A percentile compares a stretch with the other conserved stretches of the same genome.
These are phyloP conservation scores for Rhinolophus ferrumequinum DNA, from an alignment of 2,113 vertebrate species.

Conservation along the genomic window DNA sequence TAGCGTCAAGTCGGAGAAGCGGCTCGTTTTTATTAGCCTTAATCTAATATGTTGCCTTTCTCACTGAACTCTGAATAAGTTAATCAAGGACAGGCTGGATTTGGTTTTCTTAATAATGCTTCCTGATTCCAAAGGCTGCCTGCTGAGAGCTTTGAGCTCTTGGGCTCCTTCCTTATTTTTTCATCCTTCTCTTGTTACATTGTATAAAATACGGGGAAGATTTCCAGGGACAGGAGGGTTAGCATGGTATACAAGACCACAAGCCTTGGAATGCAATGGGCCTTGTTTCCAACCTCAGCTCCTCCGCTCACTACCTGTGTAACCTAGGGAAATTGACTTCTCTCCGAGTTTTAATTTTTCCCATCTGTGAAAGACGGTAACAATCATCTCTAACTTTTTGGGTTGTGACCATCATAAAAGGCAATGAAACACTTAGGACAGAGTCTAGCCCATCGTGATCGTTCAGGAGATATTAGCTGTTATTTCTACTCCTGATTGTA, in stretches of 20 bases:
- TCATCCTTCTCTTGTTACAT: neutral
- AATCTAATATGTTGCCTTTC: constrained; percentile 52
- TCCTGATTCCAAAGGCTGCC: constrained; percentile 12
- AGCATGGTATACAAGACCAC: neutral
- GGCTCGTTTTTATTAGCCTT: neutral
- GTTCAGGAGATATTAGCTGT: neutral
- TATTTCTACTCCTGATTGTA: neutral
- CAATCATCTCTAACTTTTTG: neutral
- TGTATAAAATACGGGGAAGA: neutral
- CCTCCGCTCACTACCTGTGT: neutral
- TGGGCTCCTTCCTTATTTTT: neutral
- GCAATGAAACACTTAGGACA: neutral
- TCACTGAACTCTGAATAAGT: constrained; percentile 29
- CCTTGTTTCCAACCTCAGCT: neutral
- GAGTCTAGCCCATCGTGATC: neutral
- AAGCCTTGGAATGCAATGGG: neutral
- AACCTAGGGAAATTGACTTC: neutral
- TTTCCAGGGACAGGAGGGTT: neutral
- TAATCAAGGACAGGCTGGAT: constrained; percentile 42
- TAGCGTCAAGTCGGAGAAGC: neutral
- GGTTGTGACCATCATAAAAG: neutral
- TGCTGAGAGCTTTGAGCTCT: neutral
- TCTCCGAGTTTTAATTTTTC: neutral
- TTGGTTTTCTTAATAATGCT: constrained; percentile 37
- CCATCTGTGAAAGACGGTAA: neutral